Evolutionary conservation across 2,797 vertebrate species (phyloP).

Genomic region (Ficedula albicollis): DNA sequence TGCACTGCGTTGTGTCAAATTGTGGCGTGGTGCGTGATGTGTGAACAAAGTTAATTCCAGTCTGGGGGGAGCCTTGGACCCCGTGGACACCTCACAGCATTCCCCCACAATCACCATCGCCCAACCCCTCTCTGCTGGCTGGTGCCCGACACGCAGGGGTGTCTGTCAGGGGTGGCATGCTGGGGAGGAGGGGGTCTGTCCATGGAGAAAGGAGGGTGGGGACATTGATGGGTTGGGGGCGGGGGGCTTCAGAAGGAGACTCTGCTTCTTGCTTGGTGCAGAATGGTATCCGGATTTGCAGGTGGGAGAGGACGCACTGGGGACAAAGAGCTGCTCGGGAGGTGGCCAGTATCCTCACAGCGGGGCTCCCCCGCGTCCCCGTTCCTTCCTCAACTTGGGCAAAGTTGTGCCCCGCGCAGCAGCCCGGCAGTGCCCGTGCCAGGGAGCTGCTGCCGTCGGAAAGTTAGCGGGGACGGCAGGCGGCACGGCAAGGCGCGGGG

Average conservation of each 20-base stretch:
- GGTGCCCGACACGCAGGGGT: background rate
- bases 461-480: background rate
- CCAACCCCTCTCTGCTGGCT: background rate
- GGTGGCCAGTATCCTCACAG: background rate
- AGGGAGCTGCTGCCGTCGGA: background rate
- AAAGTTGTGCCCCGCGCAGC: conserved; percentile 13
- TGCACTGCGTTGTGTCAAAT: background rate
- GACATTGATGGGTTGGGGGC: background rate
- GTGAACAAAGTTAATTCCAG: conserved; percentile 19
- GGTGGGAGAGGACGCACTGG: background rate
- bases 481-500: background rate
- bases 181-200: background rate
- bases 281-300: background rate
- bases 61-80: background rate
- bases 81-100: background rate
- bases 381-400: background rate
- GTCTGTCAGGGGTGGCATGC: background rate
- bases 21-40: background rate
- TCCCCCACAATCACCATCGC: background rate
- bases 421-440: background rate
- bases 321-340: background rate
- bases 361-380: rapidly evolving
- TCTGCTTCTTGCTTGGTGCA: background rate
- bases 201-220: background rate
- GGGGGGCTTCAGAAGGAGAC: background rate